Evolutionary conservation across 2,113 vertebrate genomes (phyloP).

Genomic region (Phycodurus eques): DNA sequence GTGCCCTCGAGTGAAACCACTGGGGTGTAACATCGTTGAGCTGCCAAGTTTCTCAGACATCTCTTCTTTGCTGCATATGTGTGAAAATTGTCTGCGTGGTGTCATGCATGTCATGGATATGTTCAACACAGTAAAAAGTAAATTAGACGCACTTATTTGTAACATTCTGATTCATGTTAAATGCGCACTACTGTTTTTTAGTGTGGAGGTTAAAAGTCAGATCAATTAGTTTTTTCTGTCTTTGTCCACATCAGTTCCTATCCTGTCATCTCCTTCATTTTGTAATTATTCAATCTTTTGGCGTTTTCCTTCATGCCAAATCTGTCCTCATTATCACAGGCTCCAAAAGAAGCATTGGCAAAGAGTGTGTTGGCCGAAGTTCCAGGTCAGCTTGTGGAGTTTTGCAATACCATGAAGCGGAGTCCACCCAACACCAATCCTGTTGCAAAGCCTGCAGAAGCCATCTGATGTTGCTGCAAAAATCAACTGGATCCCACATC

Average conservation of each 20-base stretch:
- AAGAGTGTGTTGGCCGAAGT: constrained; percentile 75
- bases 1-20: not conserved
- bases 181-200: not conserved
- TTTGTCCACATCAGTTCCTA: not conserved
- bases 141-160: not conserved
- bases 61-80: not conserved
- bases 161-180: not conserved
- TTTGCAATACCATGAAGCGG: constrained; percentile 65
- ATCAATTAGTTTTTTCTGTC: not conserved
- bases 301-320: not conserved
- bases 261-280: not conserved
- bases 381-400: constrained; percentile 69
- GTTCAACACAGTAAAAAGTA: not conserved
- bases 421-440: constrained; percentile 55
- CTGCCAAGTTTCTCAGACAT: not conserved
- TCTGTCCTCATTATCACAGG: constrained; percentile 37
- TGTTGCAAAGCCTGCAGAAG: constrained; percentile 25
- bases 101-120: not conserved
- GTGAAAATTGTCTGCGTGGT: not conserved
- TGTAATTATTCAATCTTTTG: not conserved
- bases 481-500: not conserved
- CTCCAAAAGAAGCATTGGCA: constrained; percentile 65
- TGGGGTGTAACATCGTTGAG: not conserved
- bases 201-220: not conserved
- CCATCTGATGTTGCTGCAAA: constrained; percentile 16